Conservation (phyloP, 2,888 invertebrate species). For the Apotomis betuletana region DNA sequence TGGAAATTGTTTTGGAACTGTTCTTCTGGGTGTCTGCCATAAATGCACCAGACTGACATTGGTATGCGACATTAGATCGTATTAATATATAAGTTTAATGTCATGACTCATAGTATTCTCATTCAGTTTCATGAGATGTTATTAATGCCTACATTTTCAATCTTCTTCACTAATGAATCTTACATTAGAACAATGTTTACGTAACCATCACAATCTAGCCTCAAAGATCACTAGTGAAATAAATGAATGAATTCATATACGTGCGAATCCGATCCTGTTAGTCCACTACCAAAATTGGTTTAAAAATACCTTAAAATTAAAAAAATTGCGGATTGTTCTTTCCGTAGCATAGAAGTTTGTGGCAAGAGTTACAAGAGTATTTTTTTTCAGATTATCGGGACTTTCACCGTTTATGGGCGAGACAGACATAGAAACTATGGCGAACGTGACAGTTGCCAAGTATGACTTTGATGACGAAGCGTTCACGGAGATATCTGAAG, state of each 20-base stretch:
- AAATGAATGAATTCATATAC: no score
- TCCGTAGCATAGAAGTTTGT: no score
- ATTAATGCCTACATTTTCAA: neutral
- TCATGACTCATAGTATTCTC: constrained; percentile 13
- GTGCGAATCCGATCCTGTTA: no score
- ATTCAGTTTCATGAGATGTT: constrained; percentile 16
- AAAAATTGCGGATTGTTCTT: no score
- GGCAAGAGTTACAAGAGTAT: no score
- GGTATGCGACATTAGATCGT: neutral
- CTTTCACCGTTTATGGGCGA: constrained; percentile 99
- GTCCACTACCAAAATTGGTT: no score
- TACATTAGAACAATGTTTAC: no score
- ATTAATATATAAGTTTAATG: neutral
- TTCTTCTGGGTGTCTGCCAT: constrained; percentile 18
- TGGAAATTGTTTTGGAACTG: constrained; percentile 13
- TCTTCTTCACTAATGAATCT: no score
- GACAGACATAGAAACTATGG: constrained; percentile 98
- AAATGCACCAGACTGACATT: constrained; percentile 20
- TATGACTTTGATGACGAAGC: constrained; percentile 99
- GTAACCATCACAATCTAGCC: no score
- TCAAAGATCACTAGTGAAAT: no score
- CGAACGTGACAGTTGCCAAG: constrained; percentile 98
- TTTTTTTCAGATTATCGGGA: constrained; percentile 90
- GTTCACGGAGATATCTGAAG: constrained; percentile 96
- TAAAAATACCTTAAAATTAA: no score